A percentile compares a stretch with the other conserved stretches of the same genome.
These are phyloP conservation scores for Calliopsis andreniformis DNA, from an alignment of 1,140 invertebrate genomes.

Conservation along the genomic window DNA sequence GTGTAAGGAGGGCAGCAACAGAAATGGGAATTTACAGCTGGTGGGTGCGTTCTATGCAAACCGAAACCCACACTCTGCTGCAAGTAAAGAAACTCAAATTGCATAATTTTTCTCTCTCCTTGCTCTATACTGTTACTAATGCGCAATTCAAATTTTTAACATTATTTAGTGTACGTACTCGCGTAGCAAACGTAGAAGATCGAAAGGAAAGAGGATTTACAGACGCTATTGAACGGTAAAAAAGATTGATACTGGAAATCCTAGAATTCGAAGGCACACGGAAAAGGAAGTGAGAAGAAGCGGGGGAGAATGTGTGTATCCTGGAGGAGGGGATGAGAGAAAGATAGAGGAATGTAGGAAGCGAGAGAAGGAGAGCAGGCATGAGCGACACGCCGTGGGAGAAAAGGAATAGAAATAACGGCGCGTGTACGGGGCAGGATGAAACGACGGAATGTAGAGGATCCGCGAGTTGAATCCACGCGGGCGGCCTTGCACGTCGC, in stretches of 20 bases:
- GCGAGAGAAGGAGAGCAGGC: constrained; percentile 17
- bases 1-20: constrained; percentile 60
- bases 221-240: too few relatives aligned
- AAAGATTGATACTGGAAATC: background rate
- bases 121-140: constrained; percentile 21
- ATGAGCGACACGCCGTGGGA: constrained; percentile 19
- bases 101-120: constrained; percentile 28
- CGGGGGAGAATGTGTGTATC: constrained; percentile 3
- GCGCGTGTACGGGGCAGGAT: constrained; percentile 47
- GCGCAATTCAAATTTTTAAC: too few relatives aligned
- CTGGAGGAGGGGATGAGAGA: background rate
- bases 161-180: too few relatives aligned
- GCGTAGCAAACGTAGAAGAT: too few relatives aligned
- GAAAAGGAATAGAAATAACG: constrained; percentile 27
- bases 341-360: constrained; percentile 5
- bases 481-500: constrained; percentile 78
- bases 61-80: constrained; percentile 29
- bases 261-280: background rate
- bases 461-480: constrained; percentile 73
- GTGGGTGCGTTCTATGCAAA: constrained; percentile 38
- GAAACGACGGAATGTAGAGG: constrained; percentile 61
- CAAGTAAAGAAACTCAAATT: constrained; percentile 45
- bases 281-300: background rate
- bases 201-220: too few relatives aligned
- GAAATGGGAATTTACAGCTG: constrained; percentile 61